Conservation (phyloP, 35 echinoderm and acorn worm species). For the Eucidaris tribuloides region DNA sequence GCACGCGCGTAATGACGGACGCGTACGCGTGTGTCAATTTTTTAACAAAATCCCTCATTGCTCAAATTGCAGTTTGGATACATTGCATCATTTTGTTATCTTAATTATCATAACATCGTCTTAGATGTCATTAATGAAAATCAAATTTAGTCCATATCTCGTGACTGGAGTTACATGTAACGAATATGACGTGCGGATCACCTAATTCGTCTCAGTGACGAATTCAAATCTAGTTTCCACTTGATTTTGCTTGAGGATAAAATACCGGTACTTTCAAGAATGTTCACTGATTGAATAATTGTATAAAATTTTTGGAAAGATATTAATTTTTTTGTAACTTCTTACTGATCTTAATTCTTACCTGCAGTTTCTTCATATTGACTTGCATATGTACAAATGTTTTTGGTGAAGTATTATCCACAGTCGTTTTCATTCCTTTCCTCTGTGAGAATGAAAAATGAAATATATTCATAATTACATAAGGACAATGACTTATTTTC, state of each 20-base stretch:
- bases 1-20: too few species aligned
- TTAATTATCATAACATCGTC: too few species aligned
- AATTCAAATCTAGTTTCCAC: not conserved
- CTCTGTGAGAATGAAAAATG: conserved; percentile 37
- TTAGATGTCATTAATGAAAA: too few species aligned
- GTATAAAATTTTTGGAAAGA: not conserved
- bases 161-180: too few species aligned
- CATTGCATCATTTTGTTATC: too few species aligned
- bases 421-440: conserved; percentile 58
- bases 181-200: not conserved
- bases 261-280: not conserved
- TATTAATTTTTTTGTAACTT: not conserved
- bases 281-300: not conserved
- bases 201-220: not conserved
- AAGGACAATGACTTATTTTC: too few species aligned
- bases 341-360: conserved; percentile 3
- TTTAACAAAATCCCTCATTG: too few species aligned
- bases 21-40: too few species aligned
- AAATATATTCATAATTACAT: not conserved
- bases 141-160: too few species aligned
- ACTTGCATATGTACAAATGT: conserved; percentile 68
- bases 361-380: conserved; percentile 90
- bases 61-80: too few species aligned
- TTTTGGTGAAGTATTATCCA: conserved; percentile 66
- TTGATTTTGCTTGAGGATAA: not conserved